Base-by-base conservation (phyloP, 2,797 vertebrate species). In the Hyperoplus lanceolatus region DNA sequence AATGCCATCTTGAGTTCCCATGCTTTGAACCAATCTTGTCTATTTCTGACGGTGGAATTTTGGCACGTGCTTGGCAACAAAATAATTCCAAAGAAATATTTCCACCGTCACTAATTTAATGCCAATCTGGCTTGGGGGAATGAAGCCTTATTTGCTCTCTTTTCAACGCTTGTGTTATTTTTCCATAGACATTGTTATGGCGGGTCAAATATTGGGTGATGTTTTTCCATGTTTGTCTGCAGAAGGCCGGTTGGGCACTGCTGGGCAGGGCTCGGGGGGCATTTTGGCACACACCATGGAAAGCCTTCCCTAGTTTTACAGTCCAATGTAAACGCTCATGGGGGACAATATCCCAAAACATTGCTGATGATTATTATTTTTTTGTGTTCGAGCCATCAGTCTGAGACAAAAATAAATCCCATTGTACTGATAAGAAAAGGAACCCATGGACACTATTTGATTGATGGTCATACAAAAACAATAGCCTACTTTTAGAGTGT, bases 171-270 rank as follows among this genome's bases (percentile, higher is more conserved):
- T 16, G 42, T 76, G 53, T 21, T 80, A 78, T 69, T 79, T 80
- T 81, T 51, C 91, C 83, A 61, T 79, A 62, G 79, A 73, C 73
- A 10, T 80, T 54, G 70, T 81, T 77, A 66, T 57, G 71, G 58
- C 57, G 29, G 82, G 84, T 90, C 91, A 89, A 43, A 75, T 66
- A 18, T 43, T 7, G 56, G 81, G 81, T 83, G 73, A 85, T 79
- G 72, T 75, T 87, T 93, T 93, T 90, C 89, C 91, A 85, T 90
- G 89, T 91, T 90, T 90, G 83, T 80, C 77, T 79, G 69, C 73
- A 59, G 62, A 73, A 29, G 29, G 56, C 61, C 36, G 39, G 73
- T 36, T 41, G 75, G 76, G 76, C 79, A 85, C 45, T 9, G 79
- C 45, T 11, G 79, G 75, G 81, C 69, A 45, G 80, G 81, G 75